Conservation (phyloP, 1,140 invertebrate genomes). For the Drosophila azteca region DNA sequence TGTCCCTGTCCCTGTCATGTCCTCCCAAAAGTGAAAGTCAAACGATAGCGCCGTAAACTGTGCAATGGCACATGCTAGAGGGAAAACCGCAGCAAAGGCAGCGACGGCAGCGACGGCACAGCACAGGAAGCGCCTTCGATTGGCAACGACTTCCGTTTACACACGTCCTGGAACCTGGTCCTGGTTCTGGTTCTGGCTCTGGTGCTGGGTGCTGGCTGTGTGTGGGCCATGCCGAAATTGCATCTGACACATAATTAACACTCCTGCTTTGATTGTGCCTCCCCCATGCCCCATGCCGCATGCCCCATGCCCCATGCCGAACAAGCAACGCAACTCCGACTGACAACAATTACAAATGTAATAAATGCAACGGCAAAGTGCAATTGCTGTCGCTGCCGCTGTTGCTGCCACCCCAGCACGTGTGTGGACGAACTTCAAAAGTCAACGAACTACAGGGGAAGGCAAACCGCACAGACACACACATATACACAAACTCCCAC, state of each 20-base stretch:
- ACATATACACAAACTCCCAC: conserved; percentile 18
- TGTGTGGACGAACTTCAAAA: conserved; percentile 63
- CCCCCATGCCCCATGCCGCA: neutral
- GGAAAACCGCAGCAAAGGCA: conserved; percentile 34
- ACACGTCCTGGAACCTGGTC: conserved; percentile 64
- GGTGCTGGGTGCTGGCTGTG: no score
- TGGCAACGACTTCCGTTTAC: conserved; percentile 79
- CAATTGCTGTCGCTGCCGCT: conserved; percentile 42
- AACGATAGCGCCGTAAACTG: conserved; percentile 33
- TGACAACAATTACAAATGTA: conserved; percentile 82
- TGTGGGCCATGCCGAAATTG: conserved; percentile 50
- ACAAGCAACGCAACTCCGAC: conserved; percentile 48
- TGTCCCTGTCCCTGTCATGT: neutral
- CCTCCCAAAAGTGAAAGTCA: conserved; percentile 63
- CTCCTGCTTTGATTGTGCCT: conserved; percentile 18
- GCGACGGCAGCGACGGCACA: conserved; percentile 12
- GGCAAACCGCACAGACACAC: conserved; percentile 48
- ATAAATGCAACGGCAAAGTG: conserved; percentile 77
- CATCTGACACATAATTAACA: conserved; percentile 69
- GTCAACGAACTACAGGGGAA: conserved; percentile 75
- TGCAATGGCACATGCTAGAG: conserved; percentile 44
- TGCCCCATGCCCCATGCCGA: neutral
- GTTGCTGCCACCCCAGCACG: conserved; percentile 1
- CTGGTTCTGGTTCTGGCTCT: no score
- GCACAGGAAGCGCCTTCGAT: conserved; percentile 70